Evolutionary conservation across 2,888 invertebrate genomes (phyloP), one percentile per base, ranked within the genome.

Genomic region (Apantesis nais): DNA sequence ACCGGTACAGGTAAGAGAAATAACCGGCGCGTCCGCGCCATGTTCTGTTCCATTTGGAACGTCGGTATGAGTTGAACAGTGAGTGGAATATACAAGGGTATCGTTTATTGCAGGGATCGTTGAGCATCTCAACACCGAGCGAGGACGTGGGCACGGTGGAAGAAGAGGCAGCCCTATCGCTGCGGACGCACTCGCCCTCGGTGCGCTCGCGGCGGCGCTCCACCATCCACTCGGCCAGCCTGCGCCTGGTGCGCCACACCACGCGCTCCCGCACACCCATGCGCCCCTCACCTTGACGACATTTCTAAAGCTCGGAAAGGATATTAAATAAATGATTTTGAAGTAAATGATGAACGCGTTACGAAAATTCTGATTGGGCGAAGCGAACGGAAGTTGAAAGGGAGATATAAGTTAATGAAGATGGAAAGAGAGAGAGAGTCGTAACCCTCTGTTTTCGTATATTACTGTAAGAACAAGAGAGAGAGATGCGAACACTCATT

Each of bases 171-270:
- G 79, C 44, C 79, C 81, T 75, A 67, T 70, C 60, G 72, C 73
- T 73, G 64, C 66, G 77, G 62, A 44, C 71, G 72, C 61, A 71
- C 73, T 61, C 66, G 58, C 66, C 66, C 39, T 29, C 58, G 5
- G 31, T 34, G 62, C 65, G 72, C 52, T 70, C 78, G 69, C 88
- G 89, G 34, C 90, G 92, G 58, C 92, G 92, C 85, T 90, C 90
- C 22, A 93, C 93, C 76, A 91, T 93, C 89, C 91, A 91, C 86
- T 87, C 88, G 62, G 93, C 93, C 68, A 92, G 91, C 86, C 74
- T 87, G 83, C 89, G 92, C n/a, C 88, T 90, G 64, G 92, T 92
- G 74, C 86, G 93, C 0, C 91, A 89, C 85, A 83, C 79, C 79
- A 78, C 84, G 68, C 76, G 67, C 75, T 75, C 83, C 69, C 84